A percentile compares a stretch with the other conserved stretches of the same genome.
phyloP scores from a whole-genome alignment of 2,888 invertebrate genomes.

The Drosophila tanythrix region DNA sequence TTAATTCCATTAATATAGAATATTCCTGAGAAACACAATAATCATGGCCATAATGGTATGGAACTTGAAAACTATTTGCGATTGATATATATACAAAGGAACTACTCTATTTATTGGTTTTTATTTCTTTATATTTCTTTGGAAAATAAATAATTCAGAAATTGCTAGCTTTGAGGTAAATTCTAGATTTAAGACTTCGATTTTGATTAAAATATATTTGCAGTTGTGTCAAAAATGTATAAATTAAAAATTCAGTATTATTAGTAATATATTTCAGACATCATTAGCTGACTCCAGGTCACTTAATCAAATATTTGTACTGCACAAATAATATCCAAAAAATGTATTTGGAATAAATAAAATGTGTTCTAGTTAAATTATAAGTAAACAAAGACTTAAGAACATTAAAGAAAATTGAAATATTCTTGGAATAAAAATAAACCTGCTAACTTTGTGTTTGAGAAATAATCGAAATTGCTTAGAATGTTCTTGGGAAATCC shows the following conservation, averaged over 20 bases:
- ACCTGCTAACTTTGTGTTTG: neutral
- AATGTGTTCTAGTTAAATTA: neutral
- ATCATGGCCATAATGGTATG: neutral
- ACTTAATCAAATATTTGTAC: neutral
- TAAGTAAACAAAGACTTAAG: neutral
- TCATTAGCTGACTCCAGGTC: neutral
- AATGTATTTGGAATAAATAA: neutral
- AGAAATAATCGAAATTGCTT: neutral
- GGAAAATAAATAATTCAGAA: neutral
- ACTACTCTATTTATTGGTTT: neutral
- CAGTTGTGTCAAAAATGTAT: neutral
- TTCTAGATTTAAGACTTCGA: fast-evolving
- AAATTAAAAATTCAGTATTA: neutral
- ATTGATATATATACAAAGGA: neutral
- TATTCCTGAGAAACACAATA: neutral
- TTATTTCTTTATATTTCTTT: neutral
- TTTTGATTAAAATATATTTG: neutral
- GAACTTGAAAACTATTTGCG: neutral
- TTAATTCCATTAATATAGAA: neutral
- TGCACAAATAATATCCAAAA: neutral
- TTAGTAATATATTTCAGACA: neutral
- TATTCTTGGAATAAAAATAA: neutral
- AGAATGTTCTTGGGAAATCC: neutral
- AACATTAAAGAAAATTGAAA: neutral
- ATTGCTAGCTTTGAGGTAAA: neutral